These are phyloP conservation scores for Microcebus murinus DNA, from an alignment of 2,113 vertebrate genomes.

Conservation along the genomic window DNA sequence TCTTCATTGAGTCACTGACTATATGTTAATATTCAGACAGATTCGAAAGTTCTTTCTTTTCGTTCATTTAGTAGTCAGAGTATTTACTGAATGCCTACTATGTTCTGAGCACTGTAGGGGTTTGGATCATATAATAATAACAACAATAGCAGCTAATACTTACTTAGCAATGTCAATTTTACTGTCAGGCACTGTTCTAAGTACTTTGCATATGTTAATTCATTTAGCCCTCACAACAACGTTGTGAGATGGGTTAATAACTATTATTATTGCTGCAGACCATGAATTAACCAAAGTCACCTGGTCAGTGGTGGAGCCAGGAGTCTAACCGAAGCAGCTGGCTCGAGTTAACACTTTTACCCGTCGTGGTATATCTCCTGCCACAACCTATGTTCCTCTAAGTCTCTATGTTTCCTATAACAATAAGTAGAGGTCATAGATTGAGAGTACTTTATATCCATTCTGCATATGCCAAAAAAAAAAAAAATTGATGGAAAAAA, in stretches of 20 bases:
- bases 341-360: not conserved
- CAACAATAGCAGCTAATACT: not conserved
- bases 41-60: not conserved
- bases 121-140: not conserved
- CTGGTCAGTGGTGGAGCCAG: not conserved
- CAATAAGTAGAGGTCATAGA: not conserved
- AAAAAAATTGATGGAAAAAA: not conserved
- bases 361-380: too few relatives aligned
- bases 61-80: not conserved
- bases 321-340: not conserved
- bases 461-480: slow-evolving; percentile 5
- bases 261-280: not conserved
- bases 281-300: not conserved
- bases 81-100: slow-evolving; percentile 9
- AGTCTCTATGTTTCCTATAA: not conserved
- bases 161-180: not conserved
- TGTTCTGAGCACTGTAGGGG: not conserved
- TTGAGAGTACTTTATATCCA: slow-evolving; percentile 14
- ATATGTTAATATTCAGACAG: not conserved
- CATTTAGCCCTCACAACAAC: not conserved
- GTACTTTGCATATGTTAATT: not conserved
- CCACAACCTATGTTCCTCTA: not conserved
- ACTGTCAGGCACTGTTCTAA: not conserved
- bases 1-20: slow-evolving; percentile 35
- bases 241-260: not conserved